Percentiles rank a stretch among this genome's conserved stretches.
These are phyloP conservation scores for rabbit (Oryctolagus cuniculus) DNA, from an alignment of 2,113 vertebrate species.

Conservation along the genomic window mOryCun1.1 NC_091438.1:120879001-120879500, in stretches of 20 bases:
- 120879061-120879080: too few species aligned
- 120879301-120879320: constrained; percentile 37
- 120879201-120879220: neutral
- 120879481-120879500: neutral
- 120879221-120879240: constrained; percentile 45
- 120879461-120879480: neutral
- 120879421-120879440: constrained; percentile 29
- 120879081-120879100: too few species aligned
- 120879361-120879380: constrained; percentile 62
- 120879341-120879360: constrained; percentile 35
- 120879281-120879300: neutral
- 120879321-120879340: constrained; percentile 55
- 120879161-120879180: neutral
- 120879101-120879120: too few species aligned
- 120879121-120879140: too few species aligned
- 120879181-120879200: constrained; percentile 44
- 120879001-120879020: too few species aligned
- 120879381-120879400: constrained; percentile 28
- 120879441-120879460: constrained; percentile 53
- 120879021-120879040: too few species aligned
- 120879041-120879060: too few species aligned
- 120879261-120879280: constrained; percentile 46
- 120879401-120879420: constrained; percentile 16
- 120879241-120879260: neutral
- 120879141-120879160: too few species aligned